These are phyloP conservation scores for Criorhina ranunculi DNA, from an alignment of 2,888 invertebrate genomes.

Conservation along the genomic window DNA sequence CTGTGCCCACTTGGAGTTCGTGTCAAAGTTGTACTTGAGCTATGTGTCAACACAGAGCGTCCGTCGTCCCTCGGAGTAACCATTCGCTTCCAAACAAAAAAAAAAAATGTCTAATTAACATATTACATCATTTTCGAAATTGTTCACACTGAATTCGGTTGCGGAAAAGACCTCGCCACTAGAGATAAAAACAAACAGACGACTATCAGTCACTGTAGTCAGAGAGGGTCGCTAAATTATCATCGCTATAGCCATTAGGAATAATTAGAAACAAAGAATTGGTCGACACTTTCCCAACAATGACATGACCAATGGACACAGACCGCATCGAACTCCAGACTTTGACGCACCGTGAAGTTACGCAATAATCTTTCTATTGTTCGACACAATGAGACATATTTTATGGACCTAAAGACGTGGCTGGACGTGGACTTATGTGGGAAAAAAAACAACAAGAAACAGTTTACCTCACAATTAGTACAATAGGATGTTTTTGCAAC, in stretches of 20 bases:
- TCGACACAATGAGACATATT: constrained; percentile 6
- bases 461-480: constrained; percentile 24
- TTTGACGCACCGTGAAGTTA: constrained; percentile 10
- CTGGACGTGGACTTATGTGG: constrained; percentile 6
- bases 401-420: constrained; percentile 7
- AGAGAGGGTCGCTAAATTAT: constrained; percentile 9
- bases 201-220: constrained; percentile 9
- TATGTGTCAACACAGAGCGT: constrained; percentile 31
- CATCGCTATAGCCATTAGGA: constrained; percentile 40
- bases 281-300: constrained; percentile 41
- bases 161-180: constrained; percentile 13
- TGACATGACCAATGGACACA: constrained; percentile 17
- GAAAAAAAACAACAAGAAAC: constrained; percentile 16
- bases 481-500: not conserved
- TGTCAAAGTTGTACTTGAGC: constrained; percentile 26
- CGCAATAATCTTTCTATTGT: constrained; percentile 37
- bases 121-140: constrained; percentile 34
- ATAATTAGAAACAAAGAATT: constrained; percentile 48
- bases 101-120: constrained; percentile 32
- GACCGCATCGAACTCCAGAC: constrained; percentile 20
- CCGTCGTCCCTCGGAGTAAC: not conserved
- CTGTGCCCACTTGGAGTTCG: constrained; percentile 12
- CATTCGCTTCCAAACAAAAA: not conserved
- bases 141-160: constrained; percentile 21
- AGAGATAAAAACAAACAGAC: constrained; percentile 38